Percentiles rank a stretch among this genome's conserved stretches.
Evolutionary conservation across 2,888 invertebrate genomes (phyloP).

Genomic region (Drosophila anomalata): DNA sequence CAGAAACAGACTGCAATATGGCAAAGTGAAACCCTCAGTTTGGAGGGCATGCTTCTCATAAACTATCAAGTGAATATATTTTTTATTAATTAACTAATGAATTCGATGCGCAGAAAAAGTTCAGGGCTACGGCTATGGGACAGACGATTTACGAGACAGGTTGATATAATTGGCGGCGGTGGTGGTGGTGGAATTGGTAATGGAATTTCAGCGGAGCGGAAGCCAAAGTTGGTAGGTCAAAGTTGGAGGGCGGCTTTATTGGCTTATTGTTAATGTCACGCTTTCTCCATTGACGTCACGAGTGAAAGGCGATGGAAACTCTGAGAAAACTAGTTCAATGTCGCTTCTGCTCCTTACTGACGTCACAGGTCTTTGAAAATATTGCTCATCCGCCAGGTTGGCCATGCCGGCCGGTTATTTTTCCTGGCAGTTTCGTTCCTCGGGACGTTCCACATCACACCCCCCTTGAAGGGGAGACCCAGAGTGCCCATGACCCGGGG

Average conservation of each 20-base stretch:
- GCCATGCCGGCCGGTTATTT: constrained; percentile 25
- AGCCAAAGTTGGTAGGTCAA: constrained; percentile 39
- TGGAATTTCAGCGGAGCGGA: constrained; percentile 20
- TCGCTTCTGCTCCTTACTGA: constrained; percentile 45
- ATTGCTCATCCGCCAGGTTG: constrained; percentile 50
- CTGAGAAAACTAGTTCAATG: constrained; percentile 66
- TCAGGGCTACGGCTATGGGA: constrained; percentile 28
- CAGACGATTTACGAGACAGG: constrained; percentile 44
- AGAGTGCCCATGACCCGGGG: constrained; percentile 35
- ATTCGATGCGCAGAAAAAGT: constrained; percentile 31
- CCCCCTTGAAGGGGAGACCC: not conserved
- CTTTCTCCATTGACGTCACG: constrained; percentile 56
- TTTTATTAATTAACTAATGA: constrained; percentile 52
- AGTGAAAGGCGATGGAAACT: constrained; percentile 15
- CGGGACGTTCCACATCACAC: no score
- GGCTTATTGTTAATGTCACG: constrained; percentile 16
- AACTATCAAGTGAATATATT: constrained; percentile 11
- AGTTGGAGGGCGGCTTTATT: constrained; percentile 13
- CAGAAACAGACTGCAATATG: not conserved
- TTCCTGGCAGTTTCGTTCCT: no score
- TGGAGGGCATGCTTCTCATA: constrained; percentile 47
- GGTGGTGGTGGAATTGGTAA: constrained; percentile 8
- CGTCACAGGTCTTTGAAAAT: constrained; percentile 46
- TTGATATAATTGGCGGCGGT: constrained; percentile 6
- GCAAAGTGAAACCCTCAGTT: constrained; percentile 27